Evolutionary conservation across 2,113 vertebrate genomes (phyloP), one percentile per base, ranked within the genome.

Genomic region (Cyanistes caeruleus): DNA sequence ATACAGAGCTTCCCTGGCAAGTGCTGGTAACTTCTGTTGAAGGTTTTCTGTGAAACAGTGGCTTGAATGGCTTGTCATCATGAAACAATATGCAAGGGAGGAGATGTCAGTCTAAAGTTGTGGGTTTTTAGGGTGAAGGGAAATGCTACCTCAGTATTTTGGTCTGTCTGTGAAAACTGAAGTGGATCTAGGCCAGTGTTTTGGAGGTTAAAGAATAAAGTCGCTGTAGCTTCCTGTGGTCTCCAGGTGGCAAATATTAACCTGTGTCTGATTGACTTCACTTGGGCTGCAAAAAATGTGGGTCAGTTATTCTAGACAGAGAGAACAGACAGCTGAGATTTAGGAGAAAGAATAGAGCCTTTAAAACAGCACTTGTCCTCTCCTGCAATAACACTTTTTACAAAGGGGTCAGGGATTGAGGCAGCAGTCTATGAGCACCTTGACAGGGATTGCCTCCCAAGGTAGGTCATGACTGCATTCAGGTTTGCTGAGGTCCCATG

Each of bases 171-270:
- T 64, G 77, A 68, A 88, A 77, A 84, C 22, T 48, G 89, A 70
- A 77, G 44, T 84, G 68, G 72, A 95, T 89, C n/a, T 46, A 75
- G 70, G 59, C 28, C 64, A 74, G n/a, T 55, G 62, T 91, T 87
- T 44, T 1, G 5, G 43, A 81, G 48, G 35, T 49, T 86, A 74
- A 93, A 92, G 30, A 49, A 86, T 64, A 79, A 64, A 88, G 83
- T 33, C 27, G 11, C 84, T 87, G 62, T 90, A 91, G 75, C 76
- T 90, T 84, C 41, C 69, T 82, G 67, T 90, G 79, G 67, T 91
- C 92, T 96, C 92, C 90, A 82, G 80, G 48, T 94, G 94, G 93
- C 95, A 94, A 94, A 59, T 96, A 65, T 15, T 90, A 89, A 83
- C 33, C 5, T 73, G 21, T n/a, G 30, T 77, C 39, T 80, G 64